Percentiles rank a stretch among this genome's conserved stretches.
These are phyloP conservation scores for Myrmecophaga tridactyla DNA, from an alignment of 2,113 vertebrate genomes.

Conservation along the genomic window DNA sequence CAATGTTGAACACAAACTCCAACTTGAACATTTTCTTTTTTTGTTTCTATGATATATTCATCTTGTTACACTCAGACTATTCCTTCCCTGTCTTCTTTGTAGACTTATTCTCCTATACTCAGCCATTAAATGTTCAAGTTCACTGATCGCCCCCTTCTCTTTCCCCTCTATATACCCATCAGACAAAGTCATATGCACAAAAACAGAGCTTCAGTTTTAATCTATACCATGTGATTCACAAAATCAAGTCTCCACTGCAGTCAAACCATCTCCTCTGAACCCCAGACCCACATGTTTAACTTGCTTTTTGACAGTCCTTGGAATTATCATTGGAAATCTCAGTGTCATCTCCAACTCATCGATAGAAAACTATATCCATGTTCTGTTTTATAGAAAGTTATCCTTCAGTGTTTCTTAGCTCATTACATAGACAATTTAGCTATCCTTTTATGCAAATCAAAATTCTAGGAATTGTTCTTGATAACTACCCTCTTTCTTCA, in stretches of 20 bases:
- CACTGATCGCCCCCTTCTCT: neutral
- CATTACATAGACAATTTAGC: neutral
- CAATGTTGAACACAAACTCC: neutral
- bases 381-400: neutral
- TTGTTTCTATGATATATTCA: neutral
- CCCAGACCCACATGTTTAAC: neutral
- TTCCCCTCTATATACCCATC: neutral
- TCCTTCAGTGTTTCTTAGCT: neutral
- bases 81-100: neutral
- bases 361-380: neutral
- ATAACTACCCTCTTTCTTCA: neutral
- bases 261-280: neutral
- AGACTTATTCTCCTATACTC: no score
- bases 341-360: neutral
- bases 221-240: neutral
- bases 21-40: neutral
- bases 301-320: neutral
- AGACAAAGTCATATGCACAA: neutral
- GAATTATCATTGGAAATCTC: neutral
- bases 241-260: neutral
- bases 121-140: neutral
- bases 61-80: accelerated
- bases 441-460: neutral
- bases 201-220: neutral
- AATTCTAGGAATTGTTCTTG: neutral